Evolutionary conservation across 2,888 invertebrate genomes (phyloP).

Genomic region (Hoplodrina blanda): DNA sequence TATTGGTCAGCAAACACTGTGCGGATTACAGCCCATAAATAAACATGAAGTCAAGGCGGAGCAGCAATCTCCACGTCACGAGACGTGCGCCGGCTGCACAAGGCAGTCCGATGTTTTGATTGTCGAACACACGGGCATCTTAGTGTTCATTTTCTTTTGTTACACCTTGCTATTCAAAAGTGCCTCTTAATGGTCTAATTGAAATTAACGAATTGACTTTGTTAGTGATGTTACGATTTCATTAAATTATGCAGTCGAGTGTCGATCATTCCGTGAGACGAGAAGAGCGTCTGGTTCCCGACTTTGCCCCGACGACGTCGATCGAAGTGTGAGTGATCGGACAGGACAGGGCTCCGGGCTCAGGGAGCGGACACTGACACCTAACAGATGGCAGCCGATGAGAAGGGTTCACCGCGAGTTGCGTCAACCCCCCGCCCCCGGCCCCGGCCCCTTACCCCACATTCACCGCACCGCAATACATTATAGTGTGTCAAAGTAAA

Average conservation of each 20-base stretch:
- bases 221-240: not conserved
- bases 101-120: not conserved
- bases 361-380: slow-evolving; percentile 32
- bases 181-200: no score
- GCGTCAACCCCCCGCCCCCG: not conserved
- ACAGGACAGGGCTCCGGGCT: not conserved
- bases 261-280: not conserved
- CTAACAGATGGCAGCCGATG: slow-evolving; percentile 45
- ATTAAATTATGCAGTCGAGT: not conserved
- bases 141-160: no score
- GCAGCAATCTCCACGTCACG: not conserved
- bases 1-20: slow-evolving; percentile 29
- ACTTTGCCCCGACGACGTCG: no score
- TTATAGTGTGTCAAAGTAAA: slow-evolving; percentile 20
- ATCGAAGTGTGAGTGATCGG: slow-evolving; percentile 28
- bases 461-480: not conserved
- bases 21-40: slow-evolving; percentile 47
- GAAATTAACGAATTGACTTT: no score
- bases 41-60: slow-evolving; percentile 34
- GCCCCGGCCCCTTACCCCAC: no score
- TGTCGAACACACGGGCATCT: no score
- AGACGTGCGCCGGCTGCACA: not conserved
- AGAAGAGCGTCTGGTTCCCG: not conserved
- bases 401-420: slow-evolving; percentile 35
- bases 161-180: no score